Evolutionary conservation across 1,140 invertebrate genomes (phyloP).

Genomic region (Platyura marginata): DNA sequence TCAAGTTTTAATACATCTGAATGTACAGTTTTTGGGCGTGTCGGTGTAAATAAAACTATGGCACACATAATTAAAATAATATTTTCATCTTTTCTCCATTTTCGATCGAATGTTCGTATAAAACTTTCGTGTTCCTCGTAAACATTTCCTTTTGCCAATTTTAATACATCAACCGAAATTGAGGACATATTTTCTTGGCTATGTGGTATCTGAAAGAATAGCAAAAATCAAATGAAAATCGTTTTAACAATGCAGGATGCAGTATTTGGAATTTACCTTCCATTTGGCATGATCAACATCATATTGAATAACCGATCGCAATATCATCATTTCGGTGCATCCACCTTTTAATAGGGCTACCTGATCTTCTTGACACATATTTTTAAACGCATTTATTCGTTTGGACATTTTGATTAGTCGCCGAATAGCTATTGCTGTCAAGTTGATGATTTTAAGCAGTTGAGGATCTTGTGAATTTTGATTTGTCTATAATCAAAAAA

Average conservation of each 20-base stretch:
- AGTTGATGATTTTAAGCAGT: constrained; percentile 66
- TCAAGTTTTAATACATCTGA: constrained; percentile 69
- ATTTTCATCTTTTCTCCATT: constrained; percentile 67
- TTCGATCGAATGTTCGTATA: constrained; percentile 57
- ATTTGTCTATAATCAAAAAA: constrained; percentile 26
- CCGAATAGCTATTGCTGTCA: constrained; percentile 78
- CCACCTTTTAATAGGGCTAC: constrained; percentile 71
- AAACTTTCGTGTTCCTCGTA: constrained; percentile 71
- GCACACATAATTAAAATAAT: constrained; percentile 79
- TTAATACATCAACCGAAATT: constrained; percentile 69
- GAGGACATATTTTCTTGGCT: constrained; percentile 46
- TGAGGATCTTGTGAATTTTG: constrained; percentile 44
- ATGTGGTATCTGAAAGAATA: constrained; percentile 43
- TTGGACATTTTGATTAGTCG: constrained; percentile 84
- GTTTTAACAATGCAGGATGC: background rate
- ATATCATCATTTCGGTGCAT: constrained; percentile 63
- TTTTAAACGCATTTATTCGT: constrained; percentile 71
- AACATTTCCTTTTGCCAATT: constrained; percentile 68
- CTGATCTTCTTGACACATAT: constrained; percentile 82
- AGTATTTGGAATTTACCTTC: constrained; percentile 50
- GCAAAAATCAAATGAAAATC: background rate
- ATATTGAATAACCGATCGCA: constrained; percentile 73
- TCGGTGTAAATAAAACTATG: constrained; percentile 73
- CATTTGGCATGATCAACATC: constrained; percentile 67
- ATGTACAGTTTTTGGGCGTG: constrained; percentile 60